Base-by-base conservation (phyloP, 2,888 invertebrate species). In the Drosophila dives region DNA sequence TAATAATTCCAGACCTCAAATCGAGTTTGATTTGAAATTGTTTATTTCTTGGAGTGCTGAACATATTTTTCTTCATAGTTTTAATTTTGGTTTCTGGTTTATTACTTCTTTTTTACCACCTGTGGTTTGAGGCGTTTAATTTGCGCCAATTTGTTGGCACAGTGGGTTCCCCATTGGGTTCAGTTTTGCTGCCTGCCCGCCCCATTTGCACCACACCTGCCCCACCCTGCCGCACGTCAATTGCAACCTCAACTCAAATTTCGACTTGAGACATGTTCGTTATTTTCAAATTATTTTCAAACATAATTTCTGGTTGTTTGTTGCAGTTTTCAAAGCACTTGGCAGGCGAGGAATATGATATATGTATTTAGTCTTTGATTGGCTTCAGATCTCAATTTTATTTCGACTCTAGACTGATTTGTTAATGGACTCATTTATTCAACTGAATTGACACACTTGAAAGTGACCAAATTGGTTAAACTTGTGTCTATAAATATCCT, bases 131-230 rank as follows among this genome's bases (percentile, higher is more conserved):
- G 62, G 70, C 75, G 66, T 69, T 81, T 76, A 83, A 84, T 86
- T 86, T 83, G 81, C 70, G 72, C 68, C 89, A 86, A 84, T 84
- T 84, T 86, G 84, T 78, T 72, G 72, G 50, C 29, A 49, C 72
- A 64, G 64, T 67, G 60, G 48, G 51, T 55, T 29, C 26, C 36
- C 62, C 68, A 65, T 36, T 60, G 48, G 55, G 42, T 33, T 17
- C 40, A 53, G 58, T 45, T 3, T 32, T 54, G 63, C 51, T 23
- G 55, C 20, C 10, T 40, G 64, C 62, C 51, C 38, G 67, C 58
- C 55, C 42, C 67, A 11, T 33, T 49, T 51, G 54, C 45, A 7
- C 4, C 23, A 23, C 12, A 40, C 29, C 2, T 33, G 68, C 54
- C 56, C 50, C 62, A 68, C 63, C 38, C 40, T 49, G 55, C 64